A percentile compares a stretch with the other conserved stretches of the same genome.
Conservation (phyloP, 2,797 vertebrate genomes). For the Alfaro cultratus region DNA sequence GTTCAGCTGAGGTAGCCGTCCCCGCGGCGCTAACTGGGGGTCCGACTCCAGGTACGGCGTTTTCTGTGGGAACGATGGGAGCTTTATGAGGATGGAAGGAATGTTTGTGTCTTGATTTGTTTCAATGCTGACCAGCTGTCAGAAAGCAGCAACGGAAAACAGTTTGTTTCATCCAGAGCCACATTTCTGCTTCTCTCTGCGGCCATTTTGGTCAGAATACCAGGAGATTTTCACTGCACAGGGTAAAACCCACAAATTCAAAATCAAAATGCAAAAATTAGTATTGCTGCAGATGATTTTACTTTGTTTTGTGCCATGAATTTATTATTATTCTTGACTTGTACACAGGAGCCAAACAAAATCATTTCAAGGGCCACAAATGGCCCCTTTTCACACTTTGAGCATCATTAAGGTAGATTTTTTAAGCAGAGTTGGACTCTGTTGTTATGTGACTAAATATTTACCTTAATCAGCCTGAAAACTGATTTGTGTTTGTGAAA, state of each 20-base stretch:
- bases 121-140: conserved; percentile 56
- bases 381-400: too few relatives aligned
- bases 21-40: conserved; percentile 17
- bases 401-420: too few relatives aligned
- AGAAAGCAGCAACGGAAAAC: conserved; percentile 32
- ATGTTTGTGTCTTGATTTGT: conserved; percentile 24
- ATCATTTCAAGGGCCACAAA: too few relatives aligned
- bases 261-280: too few relatives aligned
- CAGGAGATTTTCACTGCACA: not conserved
- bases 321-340: too few relatives aligned
- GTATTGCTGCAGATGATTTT: too few relatives aligned
- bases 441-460: not conserved
- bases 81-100: conserved; percentile 14
- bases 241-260: not conserved
- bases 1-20: conserved; percentile 31
- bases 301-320: too few relatives aligned
- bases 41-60: conserved; percentile 21
- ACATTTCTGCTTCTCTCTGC: conserved; percentile 32
- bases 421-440: conserved; percentile 10
- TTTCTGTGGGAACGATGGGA: conserved; percentile 17
- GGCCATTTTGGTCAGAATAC: conserved; percentile 44
- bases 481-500: too few relatives aligned
- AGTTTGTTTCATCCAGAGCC: conserved; percentile 5
- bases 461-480: too few relatives aligned
- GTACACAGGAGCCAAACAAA: too few relatives aligned